phyloP scores from a whole-genome alignment of 2,888 invertebrate genomes.

The Sphaerophoria rueppellii region DNA sequence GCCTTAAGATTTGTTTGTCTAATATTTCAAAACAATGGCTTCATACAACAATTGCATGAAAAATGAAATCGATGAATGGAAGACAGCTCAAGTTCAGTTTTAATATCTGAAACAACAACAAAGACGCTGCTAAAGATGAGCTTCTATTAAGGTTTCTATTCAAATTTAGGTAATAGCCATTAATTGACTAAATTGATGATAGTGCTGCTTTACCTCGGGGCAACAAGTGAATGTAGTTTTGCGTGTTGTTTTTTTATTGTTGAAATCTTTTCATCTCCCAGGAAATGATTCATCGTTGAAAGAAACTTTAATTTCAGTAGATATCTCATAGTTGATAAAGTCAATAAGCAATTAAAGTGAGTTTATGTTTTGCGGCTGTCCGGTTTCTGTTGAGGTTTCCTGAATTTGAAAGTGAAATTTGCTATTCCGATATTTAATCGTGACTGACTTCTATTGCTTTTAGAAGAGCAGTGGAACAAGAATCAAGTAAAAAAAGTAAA shows the following conservation, averaged over 20 bases:
- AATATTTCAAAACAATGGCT: slow-evolving; percentile 35
- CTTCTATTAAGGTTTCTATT: background rate
- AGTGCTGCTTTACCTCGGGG: background rate
- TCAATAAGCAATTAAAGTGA: slow-evolving; percentile 2
- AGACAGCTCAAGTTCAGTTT: slow-evolving; percentile 23
- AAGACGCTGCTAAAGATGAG: background rate
- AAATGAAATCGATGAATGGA: slow-evolving; percentile 30
- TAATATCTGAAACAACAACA: background rate
- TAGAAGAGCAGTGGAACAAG: too few relatives aligned
- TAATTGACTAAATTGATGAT: slow-evolving; percentile 16
- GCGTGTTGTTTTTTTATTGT: background rate
- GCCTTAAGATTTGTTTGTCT: slow-evolving; percentile 43
- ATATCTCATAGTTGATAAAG: background rate
- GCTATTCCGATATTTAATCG: background rate
- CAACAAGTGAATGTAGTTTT: slow-evolving; percentile 25
- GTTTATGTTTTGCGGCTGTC: background rate
- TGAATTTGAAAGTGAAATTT: slow-evolving; percentile 5
- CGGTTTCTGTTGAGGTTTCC: slow-evolving; percentile 6
- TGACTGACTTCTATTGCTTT: too few relatives aligned
- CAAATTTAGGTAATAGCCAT: background rate
- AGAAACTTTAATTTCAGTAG: background rate
- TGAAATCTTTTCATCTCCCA: slow-evolving; percentile 29
- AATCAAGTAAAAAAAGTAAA: too few relatives aligned
- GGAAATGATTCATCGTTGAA: slow-evolving; percentile 27
- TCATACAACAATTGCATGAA: background rate